Base-by-base conservation (phyloP, 1,140 invertebrate genomes). In the Manduca sexta region DNA sequence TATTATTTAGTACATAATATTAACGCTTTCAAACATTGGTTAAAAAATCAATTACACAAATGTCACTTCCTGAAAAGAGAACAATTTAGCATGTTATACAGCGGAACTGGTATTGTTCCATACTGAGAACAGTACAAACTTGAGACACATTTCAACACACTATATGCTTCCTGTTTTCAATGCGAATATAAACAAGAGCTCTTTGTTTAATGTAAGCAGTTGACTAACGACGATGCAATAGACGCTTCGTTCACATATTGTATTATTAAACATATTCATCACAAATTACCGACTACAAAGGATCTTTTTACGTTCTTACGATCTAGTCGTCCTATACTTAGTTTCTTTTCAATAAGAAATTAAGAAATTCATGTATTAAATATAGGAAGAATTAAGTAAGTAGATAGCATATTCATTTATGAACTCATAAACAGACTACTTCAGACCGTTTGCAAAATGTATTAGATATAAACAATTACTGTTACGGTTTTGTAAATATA, bases 61-160 rank as follows among this genome's bases (percentile, higher is more conserved):
- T 44, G 44, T 43, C 59, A 77, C 71, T 80, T 78, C 75, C 76
- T 78, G 65, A 83, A 85, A 83, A 49, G 57, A 61, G 52, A 51
- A 56, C 54, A 70, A 66, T 81, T 74, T 80, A 70, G 70, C 71
- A 75, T 82, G n/a, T n/a, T n/a, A 81, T 69, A 73, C 62, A 81
- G 58, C 82, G 79, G 79, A 85, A 85, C 77, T 76, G 63, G 70
- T 74, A 85, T 85, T 85, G 82, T 85, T 79, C 74, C 66, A 60
- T 85, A 83, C 82, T 60, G 52, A 77, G 77, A 83, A 83, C 74
- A 64, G 64, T 68, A 62, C 57, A 56, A 47, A 65, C 64, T 74
- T 64, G 69, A 73, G 72, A 77, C 73, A 66, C 51, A 55, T 64
- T 74, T 64, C 65, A 61, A 57, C 70, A 72, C 64, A 73, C 64